Base-by-base conservation (phyloP, 2,113 vertebrate species). In the Charadrius vociferus region DNA sequence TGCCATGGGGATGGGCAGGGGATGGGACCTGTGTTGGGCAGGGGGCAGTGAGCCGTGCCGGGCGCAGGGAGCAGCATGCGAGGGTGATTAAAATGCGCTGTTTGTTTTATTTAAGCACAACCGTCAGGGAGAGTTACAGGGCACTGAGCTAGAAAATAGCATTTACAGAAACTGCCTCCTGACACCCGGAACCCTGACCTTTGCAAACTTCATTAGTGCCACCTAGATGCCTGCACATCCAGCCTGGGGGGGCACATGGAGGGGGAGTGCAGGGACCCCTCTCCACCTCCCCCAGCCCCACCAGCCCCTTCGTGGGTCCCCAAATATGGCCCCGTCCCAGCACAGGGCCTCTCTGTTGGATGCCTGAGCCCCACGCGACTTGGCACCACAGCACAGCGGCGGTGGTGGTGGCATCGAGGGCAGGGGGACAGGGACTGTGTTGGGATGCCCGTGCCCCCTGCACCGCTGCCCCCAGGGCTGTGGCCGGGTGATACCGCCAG, bases 71-170 rank as follows among this genome's bases (percentile, higher is more conserved):
- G 9, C 5, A 86, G 55, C 1, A 5, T 95, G 90, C 24, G 15
- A 37, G 86, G 68, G 88, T 86, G 97, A 98, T 98, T 98, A 97
- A 98, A 98, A 98, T 91, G 96, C 39, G 30, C 96, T 88, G 96
- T 98, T 98, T 98, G 96, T 93, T 98, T 97, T 94, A 97, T 39
- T 96, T 85, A 75, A 97, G 93, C 96, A 77, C 83, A 95, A 77
- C 89, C 52, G 59, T 95, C 93, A 67, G 97, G 85, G 88, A 95
- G 93, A 98, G 98, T 98, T 98, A 97, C 98, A 93, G 98, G 95
- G 98, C 98, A 97, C 96, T 97, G 98, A 98, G 98, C 98, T 98
- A 98, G 98, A 98, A 99, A 99, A 99, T 98, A 98, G 98, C 97
- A 98, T 98, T 98, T 98, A 95, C 97, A 97, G 91, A 98, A 95